Conservation (phyloP, 2,797 vertebrate genomes). For the Lepus townsendii region DNA sequence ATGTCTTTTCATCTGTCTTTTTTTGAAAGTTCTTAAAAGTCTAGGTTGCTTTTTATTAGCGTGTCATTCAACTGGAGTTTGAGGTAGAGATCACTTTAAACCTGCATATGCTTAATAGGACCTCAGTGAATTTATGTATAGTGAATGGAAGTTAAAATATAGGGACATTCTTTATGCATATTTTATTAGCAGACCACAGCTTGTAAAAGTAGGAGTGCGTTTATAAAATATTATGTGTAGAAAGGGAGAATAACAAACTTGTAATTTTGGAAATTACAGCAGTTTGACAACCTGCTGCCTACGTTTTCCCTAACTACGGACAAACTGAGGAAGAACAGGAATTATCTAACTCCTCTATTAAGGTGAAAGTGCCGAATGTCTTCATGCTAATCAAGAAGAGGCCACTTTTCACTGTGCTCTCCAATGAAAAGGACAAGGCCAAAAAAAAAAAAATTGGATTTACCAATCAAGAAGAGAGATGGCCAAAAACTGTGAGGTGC, state of each 20-base stretch:
- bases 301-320: neutral
- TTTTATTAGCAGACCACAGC: neutral
- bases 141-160: neutral
- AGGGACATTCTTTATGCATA: neutral
- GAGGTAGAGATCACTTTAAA: slow-evolving; percentile 21
- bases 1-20: neutral
- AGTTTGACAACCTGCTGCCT: slow-evolving; percentile 9
- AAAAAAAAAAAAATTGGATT: neutral
- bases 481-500: neutral
- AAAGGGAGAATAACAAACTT: slow-evolving; percentile 25
- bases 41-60: slow-evolving; percentile 23
- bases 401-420: neutral
- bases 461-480: slow-evolving; percentile 25
- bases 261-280: neutral
- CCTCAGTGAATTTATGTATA: neutral
- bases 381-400: neutral
- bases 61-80: neutral
- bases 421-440: slow-evolving; percentile 6
- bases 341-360: neutral
- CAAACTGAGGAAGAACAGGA: neutral
- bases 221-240: slow-evolving; percentile 31
- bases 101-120: neutral
- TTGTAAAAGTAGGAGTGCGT: neutral
- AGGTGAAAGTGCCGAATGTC: neutral
- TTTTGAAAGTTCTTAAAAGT: neutral